phyloP scores from a whole-genome alignment of 2,888 invertebrate species.

The Buathra laborator region DNA sequence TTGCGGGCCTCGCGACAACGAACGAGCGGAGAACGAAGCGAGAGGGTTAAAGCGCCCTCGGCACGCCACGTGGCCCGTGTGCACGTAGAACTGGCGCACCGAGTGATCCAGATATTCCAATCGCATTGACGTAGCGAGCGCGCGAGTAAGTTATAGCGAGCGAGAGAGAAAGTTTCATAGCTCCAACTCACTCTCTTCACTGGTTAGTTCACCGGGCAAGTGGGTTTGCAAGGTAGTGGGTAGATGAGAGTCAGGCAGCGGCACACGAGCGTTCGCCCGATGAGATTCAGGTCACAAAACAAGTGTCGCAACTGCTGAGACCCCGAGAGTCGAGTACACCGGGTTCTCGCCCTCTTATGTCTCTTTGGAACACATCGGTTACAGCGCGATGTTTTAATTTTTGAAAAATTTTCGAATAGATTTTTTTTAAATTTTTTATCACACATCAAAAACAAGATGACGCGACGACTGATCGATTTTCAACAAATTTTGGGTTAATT shows the following conservation, averaged over 20 bases:
- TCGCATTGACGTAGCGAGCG: constrained; percentile 36
- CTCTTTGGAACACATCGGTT: not conserved
- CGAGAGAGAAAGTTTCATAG: not conserved
- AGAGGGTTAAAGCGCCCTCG: constrained; percentile 46
- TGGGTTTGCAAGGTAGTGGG: constrained; percentile 31
- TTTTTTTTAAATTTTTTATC: too few relatives aligned
- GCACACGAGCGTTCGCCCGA: constrained; percentile 51
- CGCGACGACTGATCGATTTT: too few relatives aligned
- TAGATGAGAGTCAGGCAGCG: constrained; percentile 1
- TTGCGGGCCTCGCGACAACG: not conserved
- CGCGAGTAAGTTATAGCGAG: not conserved
- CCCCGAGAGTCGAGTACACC: constrained; percentile 17
- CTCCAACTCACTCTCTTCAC: constrained; percentile 21
- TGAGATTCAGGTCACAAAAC: constrained; percentile 81
- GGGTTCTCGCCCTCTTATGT: not conserved
- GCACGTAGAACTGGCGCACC: constrained; percentile 13
- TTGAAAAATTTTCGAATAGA: constrained; percentile 6
- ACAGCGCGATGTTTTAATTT: not conserved
- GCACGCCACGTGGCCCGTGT: constrained; percentile 47
- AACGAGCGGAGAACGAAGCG: not conserved
- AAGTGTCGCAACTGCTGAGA: constrained; percentile 78
- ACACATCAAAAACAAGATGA: too few relatives aligned
- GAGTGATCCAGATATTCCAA: constrained; percentile 52
- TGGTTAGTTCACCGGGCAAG: constrained; percentile 36
- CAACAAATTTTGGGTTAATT: too few relatives aligned